Percentiles rank a stretch among this genome's conserved stretches.
Conservation (phyloP, 64 coral and sea anemone genomes). For the Porites lutea region DNA sequence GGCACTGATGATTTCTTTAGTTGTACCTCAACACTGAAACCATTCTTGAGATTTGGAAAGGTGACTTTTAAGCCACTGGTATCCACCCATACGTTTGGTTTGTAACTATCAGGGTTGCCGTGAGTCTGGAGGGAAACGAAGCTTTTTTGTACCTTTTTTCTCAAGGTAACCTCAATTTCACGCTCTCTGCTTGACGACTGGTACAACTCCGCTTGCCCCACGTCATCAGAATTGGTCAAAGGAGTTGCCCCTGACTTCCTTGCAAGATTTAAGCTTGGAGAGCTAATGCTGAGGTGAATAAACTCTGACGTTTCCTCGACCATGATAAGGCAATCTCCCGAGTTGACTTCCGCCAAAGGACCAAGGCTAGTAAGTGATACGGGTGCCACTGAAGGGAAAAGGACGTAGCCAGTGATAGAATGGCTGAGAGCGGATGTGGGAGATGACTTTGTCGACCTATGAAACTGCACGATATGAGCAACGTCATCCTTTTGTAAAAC, state of each 20-base stretch:
- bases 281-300: constrained; percentile 2
- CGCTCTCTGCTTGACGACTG: neutral
- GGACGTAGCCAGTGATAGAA: neutral
- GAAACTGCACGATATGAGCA: constrained; percentile 23
- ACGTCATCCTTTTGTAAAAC: neutral
- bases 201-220: neutral
- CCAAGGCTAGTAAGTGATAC: neutral
- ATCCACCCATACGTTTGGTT: neutral
- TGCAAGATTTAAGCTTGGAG: neutral
- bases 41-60: neutral
- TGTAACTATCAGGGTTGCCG: constrained; percentile 12
- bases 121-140: neutral
- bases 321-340: neutral
- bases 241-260: neutral
- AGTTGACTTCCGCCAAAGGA: neutral
- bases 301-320: neutral
- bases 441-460: neutral
- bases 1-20: neutral
- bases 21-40: constrained; percentile 14
- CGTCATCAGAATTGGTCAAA: neutral
- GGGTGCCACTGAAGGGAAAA: neutral
- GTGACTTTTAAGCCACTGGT: neutral
- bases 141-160: neutral
- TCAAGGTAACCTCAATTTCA: neutral
- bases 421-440: neutral